Conservation (phyloP, 2,888 invertebrate species). For the Cepaea hortensis region DNA sequence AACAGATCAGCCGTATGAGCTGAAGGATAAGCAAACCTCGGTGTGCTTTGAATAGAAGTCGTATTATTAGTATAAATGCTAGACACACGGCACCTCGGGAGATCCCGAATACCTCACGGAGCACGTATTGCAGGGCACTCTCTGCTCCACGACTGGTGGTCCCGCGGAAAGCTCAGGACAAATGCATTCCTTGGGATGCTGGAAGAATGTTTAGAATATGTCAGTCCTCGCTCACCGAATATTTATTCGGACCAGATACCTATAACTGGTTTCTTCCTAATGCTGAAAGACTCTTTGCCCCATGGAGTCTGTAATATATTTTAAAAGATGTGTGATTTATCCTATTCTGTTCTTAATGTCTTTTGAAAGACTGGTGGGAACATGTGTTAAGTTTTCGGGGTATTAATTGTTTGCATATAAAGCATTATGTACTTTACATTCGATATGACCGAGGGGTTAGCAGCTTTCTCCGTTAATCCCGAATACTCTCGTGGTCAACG, state of each 20-base stretch:
- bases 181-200: slow-evolving; percentile 3
- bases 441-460: too few species aligned
- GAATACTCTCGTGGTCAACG: too few species aligned
- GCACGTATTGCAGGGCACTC: background rate
- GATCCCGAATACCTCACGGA: slow-evolving; percentile 24
- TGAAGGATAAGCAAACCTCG: background rate
- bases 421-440: too few species aligned
- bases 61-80: slow-evolving; percentile 33
- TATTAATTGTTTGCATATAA: too few species aligned
- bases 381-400: too few species aligned
- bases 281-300: background rate
- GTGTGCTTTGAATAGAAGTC: background rate
- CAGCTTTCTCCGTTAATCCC: too few species aligned
- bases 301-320: too few species aligned
- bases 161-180: slow-evolving; percentile 9
- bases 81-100: slow-evolving; percentile 23
- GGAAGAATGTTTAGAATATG: slow-evolving; percentile 19
- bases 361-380: too few species aligned
- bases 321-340: too few species aligned
- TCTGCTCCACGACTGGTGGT: slow-evolving; percentile 14
- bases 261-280: background rate
- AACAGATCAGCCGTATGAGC: background rate
- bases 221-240: background rate
- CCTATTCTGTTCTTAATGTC: too few species aligned
- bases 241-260: background rate